Evolutionary conservation across 2,113 vertebrate genomes (phyloP).

Genomic region (Larimichthys polyactis): DNA sequence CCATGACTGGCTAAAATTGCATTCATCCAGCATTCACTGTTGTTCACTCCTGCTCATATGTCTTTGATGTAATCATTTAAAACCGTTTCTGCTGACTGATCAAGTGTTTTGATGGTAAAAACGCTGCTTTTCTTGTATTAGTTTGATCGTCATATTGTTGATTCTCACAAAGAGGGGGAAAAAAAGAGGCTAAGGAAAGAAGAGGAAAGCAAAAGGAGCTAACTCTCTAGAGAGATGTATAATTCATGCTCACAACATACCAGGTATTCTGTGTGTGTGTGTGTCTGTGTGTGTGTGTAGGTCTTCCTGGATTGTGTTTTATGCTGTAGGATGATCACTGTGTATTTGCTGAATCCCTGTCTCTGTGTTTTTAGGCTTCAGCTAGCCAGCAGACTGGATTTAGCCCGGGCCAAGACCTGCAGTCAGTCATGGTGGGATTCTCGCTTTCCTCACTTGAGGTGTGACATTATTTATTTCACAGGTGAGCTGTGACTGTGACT

Average conservation of each 20-base stretch:
- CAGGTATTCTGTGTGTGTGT: conserved; percentile 21
- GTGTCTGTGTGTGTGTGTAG: conserved; percentile 29
- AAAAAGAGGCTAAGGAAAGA: conserved; percentile 20
- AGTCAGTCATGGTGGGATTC: conserved; percentile 42
- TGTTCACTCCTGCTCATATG: conserved; percentile 10
- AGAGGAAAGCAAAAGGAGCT: conserved; percentile 50
- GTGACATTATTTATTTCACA: conserved; percentile 47
- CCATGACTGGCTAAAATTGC: conserved; percentile 29
- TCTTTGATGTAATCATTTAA: conserved; percentile 55
- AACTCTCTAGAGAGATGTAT: conserved; percentile 80
- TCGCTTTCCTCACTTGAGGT: conserved; percentile 23
- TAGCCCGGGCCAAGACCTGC: conserved; percentile 61
- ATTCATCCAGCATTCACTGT: conserved; percentile 37
- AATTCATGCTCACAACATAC: conserved; percentile 79
- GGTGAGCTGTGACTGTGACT: conserved; percentile 41
- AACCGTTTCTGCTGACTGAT: conserved; percentile 35
- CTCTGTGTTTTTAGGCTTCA: conserved; percentile 64
- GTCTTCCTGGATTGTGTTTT: conserved; percentile 51
- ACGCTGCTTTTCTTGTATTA: conserved; percentile 39
- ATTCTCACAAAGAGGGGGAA: conserved; percentile 46
- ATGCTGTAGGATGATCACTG: conserved; percentile 66
- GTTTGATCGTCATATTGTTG: conserved; percentile 57
- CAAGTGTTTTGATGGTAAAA: conserved; percentile 18
- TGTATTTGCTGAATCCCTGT: conserved; percentile 72
- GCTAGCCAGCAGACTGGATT: conserved; percentile 65